These are phyloP conservation scores for Hirundichthys speculiger DNA, from an alignment of 2,113 vertebrate species.

Conservation along the genomic window DNA sequence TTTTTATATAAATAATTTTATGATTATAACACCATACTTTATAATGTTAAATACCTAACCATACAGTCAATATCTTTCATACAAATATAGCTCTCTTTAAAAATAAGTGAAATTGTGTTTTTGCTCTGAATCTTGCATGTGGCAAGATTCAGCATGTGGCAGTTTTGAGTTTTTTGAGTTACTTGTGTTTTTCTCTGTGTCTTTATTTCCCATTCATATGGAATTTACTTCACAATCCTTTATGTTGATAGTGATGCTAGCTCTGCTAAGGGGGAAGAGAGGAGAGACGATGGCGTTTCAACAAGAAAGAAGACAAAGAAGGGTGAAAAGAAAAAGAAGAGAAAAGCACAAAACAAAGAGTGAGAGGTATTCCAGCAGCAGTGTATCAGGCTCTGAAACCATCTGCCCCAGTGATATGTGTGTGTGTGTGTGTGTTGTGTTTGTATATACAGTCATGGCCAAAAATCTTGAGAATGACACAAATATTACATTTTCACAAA, in stretches of 20 bases:
- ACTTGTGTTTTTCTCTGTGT: neutral
- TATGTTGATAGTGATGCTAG: slow-evolving; percentile 63
- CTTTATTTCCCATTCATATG: neutral
- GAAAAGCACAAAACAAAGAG: slow-evolving; percentile 80
- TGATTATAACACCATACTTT: neutral
- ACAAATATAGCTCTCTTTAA: too few relatives aligned
- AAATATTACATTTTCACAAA: too few relatives aligned
- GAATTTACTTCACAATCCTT: neutral
- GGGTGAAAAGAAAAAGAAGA: slow-evolving; percentile 85
- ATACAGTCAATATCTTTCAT: neutral
- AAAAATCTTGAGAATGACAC: too few relatives aligned
- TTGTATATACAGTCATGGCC: too few relatives aligned
- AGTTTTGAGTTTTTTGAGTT: neutral
- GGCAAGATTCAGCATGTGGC: too few relatives aligned
- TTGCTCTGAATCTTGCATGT: too few relatives aligned
- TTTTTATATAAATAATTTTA: neutral
- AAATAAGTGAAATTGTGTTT: too few relatives aligned
- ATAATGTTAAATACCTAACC: fast-evolving
- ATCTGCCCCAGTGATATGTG: slow-evolving; percentile 79
- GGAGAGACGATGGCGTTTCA: slow-evolving; percentile 55
- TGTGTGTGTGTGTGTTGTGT: too few relatives aligned
- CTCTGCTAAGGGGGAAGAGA: slow-evolving; percentile 52
- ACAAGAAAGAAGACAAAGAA: slow-evolving; percentile 81
- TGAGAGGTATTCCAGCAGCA: slow-evolving; percentile 67
- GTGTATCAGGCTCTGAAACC: slow-evolving; percentile 71